Evolutionary conservation across 1,140 invertebrate genomes (phyloP).

Genomic region (Caenorhabditis inopinata): DNA sequence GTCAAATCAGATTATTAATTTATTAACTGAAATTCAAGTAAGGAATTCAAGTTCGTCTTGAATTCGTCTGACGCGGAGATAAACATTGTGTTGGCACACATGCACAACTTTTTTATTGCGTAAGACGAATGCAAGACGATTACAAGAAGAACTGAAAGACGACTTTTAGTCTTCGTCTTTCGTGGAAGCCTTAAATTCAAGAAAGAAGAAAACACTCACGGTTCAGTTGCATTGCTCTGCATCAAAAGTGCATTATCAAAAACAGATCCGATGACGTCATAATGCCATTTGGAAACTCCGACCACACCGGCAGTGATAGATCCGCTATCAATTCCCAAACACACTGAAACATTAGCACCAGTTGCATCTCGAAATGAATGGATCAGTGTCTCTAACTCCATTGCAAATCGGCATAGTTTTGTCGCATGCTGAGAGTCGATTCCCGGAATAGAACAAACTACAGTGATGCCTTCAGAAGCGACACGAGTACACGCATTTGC

Average conservation of each 20-base stretch:
- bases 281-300: constrained; percentile 63
- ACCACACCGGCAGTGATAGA: constrained; percentile 58
- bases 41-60: too few relatives aligned
- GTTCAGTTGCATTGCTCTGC: constrained; percentile 48
- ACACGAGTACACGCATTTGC: constrained; percentile 52
- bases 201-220: too few relatives aligned
- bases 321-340: constrained; percentile 60
- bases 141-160: too few relatives aligned
- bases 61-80: too few relatives aligned
- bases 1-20: neutral
- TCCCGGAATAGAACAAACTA: constrained; percentile 50
- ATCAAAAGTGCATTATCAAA: constrained; percentile 55
- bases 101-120: too few relatives aligned
- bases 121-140: too few relatives aligned
- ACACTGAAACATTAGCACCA: constrained; percentile 56
- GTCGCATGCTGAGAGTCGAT: constrained; percentile 44
- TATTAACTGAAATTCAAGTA: too few relatives aligned
- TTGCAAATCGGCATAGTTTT: constrained; percentile 54
- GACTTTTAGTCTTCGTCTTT: too few relatives aligned
- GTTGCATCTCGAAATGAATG: constrained; percentile 64
- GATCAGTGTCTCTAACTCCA: constrained; percentile 54
- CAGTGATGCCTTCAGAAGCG: constrained; percentile 54
- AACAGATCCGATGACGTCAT: constrained; percentile 60
- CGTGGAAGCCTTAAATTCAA: too few relatives aligned
- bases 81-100: too few relatives aligned